phyloP scores from a whole-genome alignment of 2,888 invertebrate species.

The Bimastos eiseni region DNA sequence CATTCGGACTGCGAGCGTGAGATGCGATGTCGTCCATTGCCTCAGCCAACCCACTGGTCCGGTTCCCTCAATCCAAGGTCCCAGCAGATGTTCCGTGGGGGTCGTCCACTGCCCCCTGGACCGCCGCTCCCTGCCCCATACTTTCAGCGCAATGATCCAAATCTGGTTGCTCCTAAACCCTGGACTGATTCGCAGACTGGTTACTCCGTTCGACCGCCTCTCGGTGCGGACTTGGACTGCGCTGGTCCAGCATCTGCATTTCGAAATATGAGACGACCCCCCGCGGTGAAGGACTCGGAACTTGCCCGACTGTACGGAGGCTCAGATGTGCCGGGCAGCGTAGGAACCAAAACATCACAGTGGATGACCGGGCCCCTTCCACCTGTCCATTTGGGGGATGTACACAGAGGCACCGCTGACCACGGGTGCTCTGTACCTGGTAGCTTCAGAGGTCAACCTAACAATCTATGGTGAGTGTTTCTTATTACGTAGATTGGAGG shows the following conservation, averaged over 20 bases:
- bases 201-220: neutral
- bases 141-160: neutral
- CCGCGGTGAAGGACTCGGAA: neutral
- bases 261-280: neutral
- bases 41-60: conserved; percentile 13
- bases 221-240: neutral
- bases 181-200: neutral
- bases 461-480: conserved; percentile 21
- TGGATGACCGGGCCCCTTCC: neutral
- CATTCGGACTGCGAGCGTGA: conserved; percentile 23
- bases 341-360: neutral
- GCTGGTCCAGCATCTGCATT: conserved; percentile 6
- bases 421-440: neutral
- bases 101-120: conserved; percentile 13
- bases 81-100: neutral
- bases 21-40: neutral
- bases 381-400: neutral
- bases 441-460: neutral
- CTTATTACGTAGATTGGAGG: neutral
- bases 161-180: neutral
- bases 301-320: neutral
- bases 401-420: neutral
- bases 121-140: neutral
- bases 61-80: conserved; percentile 9
- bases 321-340: neutral